phyloP scores from a whole-genome alignment of 2,113 vertebrate species.

The Sporophila hypoxantha region DNA sequence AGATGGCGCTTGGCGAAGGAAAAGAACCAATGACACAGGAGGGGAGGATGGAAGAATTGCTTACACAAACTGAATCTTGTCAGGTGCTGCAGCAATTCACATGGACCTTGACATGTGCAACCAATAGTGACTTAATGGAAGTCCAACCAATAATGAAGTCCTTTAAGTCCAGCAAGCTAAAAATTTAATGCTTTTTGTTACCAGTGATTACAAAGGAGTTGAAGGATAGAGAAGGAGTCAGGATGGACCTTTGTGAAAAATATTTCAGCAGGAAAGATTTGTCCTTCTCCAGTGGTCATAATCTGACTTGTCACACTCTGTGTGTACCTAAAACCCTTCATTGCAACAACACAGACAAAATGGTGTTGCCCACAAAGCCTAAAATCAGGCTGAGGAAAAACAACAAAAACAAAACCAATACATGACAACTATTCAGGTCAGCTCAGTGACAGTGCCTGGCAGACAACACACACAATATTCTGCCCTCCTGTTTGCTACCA shows the following conservation, averaged over 20 bases:
- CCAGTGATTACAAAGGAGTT: neutral
- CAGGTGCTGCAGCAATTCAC: neutral
- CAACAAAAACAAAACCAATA: neutral
- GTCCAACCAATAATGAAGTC: rapidly evolving
- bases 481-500: neutral
- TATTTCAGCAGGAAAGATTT: neutral
- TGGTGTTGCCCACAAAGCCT: neutral
- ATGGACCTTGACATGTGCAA: neutral
- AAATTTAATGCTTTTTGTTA: neutral
- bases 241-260: neutral
- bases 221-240: neutral
- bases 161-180: neutral
- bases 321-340: neutral
- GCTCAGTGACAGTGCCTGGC: neutral
- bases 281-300: neutral
- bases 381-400: neutral
- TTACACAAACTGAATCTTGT: neutral
- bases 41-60: neutral
- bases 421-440: neutral
- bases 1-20: neutral
- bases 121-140: too few species aligned
- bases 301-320: neutral
- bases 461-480: neutral
- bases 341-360: neutral
- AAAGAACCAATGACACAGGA: neutral